phyloP scores from a whole-genome alignment of 2,888 invertebrate genomes.

The Eledona agricola region DNA sequence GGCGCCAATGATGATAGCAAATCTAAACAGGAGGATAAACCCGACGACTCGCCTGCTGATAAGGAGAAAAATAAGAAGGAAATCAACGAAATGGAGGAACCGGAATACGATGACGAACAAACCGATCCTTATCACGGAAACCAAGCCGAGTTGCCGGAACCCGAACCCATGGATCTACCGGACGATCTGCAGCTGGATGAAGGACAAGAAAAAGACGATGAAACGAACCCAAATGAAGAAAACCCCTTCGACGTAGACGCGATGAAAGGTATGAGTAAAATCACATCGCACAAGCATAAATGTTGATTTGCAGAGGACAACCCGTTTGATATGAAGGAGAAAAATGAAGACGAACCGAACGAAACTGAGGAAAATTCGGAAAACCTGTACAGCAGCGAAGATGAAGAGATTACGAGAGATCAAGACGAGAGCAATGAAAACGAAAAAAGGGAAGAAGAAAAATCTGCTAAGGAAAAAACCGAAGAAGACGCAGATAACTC shows the following conservation, averaged over 20 bases:
- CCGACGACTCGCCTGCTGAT: slow-evolving; percentile 67
- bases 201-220: slow-evolving; percentile 69
- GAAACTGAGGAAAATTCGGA: slow-evolving; percentile 56
- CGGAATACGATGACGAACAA: slow-evolving; percentile 81
- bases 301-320: slow-evolving; percentile 58
- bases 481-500: slow-evolving; percentile 49
- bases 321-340: slow-evolving; percentile 54
- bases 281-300: too few relatives aligned
- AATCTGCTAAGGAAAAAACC: background rate
- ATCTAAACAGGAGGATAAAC: slow-evolving; percentile 58
- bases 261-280: slow-evolving; percentile 72
- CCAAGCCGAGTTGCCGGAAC: slow-evolving; percentile 78
- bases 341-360: slow-evolving; percentile 52
- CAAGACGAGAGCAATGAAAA: slow-evolving; percentile 51
- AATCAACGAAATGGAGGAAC: slow-evolving; percentile 85
- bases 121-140: slow-evolving; percentile 85
- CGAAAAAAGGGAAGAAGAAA: slow-evolving; percentile 54
- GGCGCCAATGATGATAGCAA: slow-evolving; percentile 76
- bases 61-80: slow-evolving; percentile 68
- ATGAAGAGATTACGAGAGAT: slow-evolving; percentile 52
- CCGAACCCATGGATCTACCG: slow-evolving; percentile 87
- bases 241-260: slow-evolving; percentile 88
- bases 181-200: slow-evolving; percentile 86
- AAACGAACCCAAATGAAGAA: slow-evolving; percentile 71
- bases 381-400: slow-evolving; percentile 40